Evolutionary conservation across 2,113 vertebrate species (phyloP).

Genomic region (Pterocles gutturalis): DNA sequence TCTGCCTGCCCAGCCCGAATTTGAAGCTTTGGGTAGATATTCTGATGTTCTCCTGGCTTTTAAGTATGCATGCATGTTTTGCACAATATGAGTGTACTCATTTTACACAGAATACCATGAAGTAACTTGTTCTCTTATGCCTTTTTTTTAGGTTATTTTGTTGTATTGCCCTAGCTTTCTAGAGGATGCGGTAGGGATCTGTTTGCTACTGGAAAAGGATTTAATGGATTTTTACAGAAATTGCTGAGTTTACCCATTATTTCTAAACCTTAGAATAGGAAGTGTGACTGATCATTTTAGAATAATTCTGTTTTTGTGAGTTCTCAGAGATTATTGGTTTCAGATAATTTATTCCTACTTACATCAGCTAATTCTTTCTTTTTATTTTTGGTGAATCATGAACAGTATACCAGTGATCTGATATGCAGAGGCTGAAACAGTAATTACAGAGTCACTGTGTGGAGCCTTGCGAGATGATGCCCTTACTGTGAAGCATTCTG

Average conservation of each 20-base stretch:
- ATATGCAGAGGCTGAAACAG: slow-evolving; percentile 15
- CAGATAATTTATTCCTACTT: slow-evolving; percentile 40
- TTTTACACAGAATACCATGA: background rate
- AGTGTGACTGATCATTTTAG: background rate
- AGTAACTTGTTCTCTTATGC: background rate
- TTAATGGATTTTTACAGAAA: background rate
- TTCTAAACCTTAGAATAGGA: background rate
- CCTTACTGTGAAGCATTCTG: slow-evolving; percentile 70
- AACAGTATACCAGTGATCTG: background rate
- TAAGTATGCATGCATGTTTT: background rate
- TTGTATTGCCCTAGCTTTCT: background rate
- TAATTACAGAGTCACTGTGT: slow-evolving; percentile 60
- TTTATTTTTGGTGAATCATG: slow-evolving; percentile 2
- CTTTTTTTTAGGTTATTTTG: background rate
- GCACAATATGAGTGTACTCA: background rate
- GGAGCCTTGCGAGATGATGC: slow-evolving; percentile 54
- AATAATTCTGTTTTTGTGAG: background rate
- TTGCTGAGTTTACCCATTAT: background rate
- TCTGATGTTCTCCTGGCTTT: background rate
- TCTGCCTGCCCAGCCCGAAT: background rate
- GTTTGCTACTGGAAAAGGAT: background rate
- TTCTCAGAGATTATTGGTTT: slow-evolving; percentile 23
- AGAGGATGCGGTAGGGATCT: background rate
- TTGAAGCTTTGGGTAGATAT: background rate
- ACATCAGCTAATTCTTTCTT: slow-evolving; percentile 16